A percentile compares a stretch with the other conserved stretches of the same genome.
Conservation (phyloP, 2,113 vertebrate species). For the Zonotrichia leucophrys region DNA sequence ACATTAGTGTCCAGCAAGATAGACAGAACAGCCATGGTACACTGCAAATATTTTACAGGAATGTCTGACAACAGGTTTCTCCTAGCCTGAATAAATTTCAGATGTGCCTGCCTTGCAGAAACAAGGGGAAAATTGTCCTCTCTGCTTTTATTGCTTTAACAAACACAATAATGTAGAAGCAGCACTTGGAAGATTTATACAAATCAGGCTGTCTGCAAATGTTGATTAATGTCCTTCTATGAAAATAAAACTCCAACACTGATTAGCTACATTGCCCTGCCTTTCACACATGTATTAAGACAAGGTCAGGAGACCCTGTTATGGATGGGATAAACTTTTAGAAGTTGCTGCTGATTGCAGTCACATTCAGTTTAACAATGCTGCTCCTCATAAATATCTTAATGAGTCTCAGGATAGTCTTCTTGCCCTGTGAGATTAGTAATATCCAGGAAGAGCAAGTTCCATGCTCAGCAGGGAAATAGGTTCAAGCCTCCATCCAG, state of each 20-base stretch:
- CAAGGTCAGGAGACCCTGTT: constrained; percentile 2
- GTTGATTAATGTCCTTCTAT: background rate
- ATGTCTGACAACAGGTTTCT: background rate
- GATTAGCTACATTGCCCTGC: background rate
- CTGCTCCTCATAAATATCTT: constrained; percentile 37
- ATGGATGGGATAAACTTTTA: constrained; percentile 1
- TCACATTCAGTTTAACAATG: constrained; percentile 27
- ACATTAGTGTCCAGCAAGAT: background rate
- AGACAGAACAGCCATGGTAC: background rate
- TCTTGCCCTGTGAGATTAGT: constrained; percentile 21
- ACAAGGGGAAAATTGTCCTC: background rate
- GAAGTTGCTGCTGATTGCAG: constrained; percentile 16
- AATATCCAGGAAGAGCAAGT: background rate
- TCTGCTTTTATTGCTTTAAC: background rate
- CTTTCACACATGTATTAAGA: background rate
- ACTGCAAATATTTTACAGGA: background rate
- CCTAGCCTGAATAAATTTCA: background rate
- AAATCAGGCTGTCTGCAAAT: background rate
- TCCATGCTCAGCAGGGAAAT: background rate
- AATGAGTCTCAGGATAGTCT: constrained; percentile 14
- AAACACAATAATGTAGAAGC: background rate
- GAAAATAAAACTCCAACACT: background rate
- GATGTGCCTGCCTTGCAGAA: background rate
- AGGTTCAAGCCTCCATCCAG: background rate
- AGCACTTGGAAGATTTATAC: background rate